phyloP scores from a whole-genome alignment of 2,797 vertebrate species.

The Poecilia picta region DNA sequence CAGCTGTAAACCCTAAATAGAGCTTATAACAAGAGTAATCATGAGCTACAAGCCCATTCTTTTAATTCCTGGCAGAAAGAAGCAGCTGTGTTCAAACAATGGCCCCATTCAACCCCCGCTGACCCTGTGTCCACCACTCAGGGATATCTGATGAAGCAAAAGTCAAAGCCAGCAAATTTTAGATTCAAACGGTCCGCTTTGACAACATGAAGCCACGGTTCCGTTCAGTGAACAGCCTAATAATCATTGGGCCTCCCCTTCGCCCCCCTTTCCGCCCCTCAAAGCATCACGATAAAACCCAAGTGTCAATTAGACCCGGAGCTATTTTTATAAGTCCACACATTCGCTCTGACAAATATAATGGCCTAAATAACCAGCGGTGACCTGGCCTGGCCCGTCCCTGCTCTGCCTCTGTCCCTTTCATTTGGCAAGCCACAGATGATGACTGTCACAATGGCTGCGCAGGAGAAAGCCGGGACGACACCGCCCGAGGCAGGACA shows the following conservation, averaged over 20 bases:
- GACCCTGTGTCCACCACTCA: conserved; percentile 31
- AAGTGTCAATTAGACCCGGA: conserved; percentile 45
- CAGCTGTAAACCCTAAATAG: conserved; percentile 18
- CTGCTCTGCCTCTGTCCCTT: conserved; percentile 47
- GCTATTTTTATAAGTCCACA: conserved; percentile 57
- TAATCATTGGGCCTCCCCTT: conserved; percentile 20
- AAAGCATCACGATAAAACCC: conserved; percentile 26
- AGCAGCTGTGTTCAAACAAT: conserved; percentile 68
- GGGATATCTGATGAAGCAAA: conserved; percentile 40
- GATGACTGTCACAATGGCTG: conserved; percentile 60
- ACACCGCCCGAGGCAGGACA: conserved; percentile 45
- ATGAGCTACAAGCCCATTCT: conserved; percentile 39
- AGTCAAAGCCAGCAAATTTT: conserved; percentile 9
- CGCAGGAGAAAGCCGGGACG: conserved; percentile 36
- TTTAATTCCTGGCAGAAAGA: conserved; percentile 64
- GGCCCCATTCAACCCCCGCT: conserved; percentile 58
- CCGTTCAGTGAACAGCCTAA: conserved; percentile 25
- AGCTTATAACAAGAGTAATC: conserved; percentile 29
- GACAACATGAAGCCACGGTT: conserved; percentile 17
- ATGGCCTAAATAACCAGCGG: conserved; percentile 56
- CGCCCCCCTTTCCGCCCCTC: background rate
- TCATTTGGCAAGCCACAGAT: conserved; percentile 52
- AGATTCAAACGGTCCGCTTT: conserved; percentile 13
- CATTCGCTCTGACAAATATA: conserved; percentile 48
- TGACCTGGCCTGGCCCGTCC: conserved; percentile 36